These are phyloP conservation scores for Streptopelia turtur DNA, from an alignment of 2,797 vertebrate genomes.

Conservation along the genomic window DNA sequence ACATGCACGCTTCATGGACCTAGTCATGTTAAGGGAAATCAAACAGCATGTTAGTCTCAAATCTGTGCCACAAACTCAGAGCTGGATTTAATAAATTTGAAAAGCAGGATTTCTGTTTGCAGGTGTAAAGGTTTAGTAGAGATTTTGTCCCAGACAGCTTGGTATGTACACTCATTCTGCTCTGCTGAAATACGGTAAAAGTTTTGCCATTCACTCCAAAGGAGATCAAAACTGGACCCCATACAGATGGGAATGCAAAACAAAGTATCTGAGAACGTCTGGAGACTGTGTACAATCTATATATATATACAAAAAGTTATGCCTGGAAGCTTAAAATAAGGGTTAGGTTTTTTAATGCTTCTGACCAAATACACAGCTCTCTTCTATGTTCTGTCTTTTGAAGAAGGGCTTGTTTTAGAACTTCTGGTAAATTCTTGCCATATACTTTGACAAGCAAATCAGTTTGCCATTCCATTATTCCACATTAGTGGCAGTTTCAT, in stretches of 20 bases:
- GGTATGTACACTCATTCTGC: not conserved
- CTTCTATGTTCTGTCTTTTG: not conserved
- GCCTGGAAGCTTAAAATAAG: not conserved
- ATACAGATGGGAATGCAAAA: not conserved
- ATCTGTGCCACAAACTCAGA: constrained; percentile 42
- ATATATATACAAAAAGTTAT: not conserved
- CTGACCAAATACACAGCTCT: not conserved
- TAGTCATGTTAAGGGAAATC: constrained; percentile 68
- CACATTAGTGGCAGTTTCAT: not conserved
- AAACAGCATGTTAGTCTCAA: constrained; percentile 44
- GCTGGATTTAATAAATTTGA: not conserved
- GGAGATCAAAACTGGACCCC: not conserved
- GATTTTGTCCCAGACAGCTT: not conserved
- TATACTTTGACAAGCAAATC: not conserved
- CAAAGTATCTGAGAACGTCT: not conserved
- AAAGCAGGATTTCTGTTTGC: not conserved
- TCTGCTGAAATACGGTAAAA: not conserved
- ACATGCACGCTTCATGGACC: constrained; percentile 59
- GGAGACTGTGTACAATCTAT: not conserved
- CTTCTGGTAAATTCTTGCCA: not conserved
- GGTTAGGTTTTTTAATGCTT: not conserved
- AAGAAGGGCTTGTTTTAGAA: not conserved
- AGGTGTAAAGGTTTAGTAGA: not conserved
- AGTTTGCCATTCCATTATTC: not conserved
- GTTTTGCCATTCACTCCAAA: not conserved